These are phyloP conservation scores for Podarcis lilfordi DNA, from an alignment of 2,797 vertebrate genomes.

Conservation along the genomic window DNA sequence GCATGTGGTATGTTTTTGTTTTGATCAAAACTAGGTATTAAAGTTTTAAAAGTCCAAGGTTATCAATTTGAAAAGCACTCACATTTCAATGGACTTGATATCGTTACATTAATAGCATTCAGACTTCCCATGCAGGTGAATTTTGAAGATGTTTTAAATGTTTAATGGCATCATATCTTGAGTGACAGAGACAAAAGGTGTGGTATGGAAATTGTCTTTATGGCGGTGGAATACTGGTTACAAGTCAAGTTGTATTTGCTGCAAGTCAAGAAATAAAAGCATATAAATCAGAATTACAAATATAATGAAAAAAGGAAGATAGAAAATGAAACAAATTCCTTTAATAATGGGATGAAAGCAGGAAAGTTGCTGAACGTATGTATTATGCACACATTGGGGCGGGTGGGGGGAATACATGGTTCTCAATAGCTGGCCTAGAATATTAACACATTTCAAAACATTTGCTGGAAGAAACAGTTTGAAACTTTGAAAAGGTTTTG, in stretches of 20 bases:
- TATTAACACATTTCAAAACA: slow-evolving; percentile 34
- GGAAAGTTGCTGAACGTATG: slow-evolving; percentile 16
- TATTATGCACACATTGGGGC: not conserved
- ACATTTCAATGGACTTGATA: slow-evolving; percentile 61
- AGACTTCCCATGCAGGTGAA: slow-evolving; percentile 62
- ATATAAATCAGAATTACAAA: slow-evolving; percentile 59
- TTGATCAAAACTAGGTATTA: slow-evolving; percentile 65
- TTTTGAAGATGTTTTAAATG: slow-evolving; percentile 70
- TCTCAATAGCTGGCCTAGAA: not conserved
- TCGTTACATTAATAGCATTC: slow-evolving; percentile 67
- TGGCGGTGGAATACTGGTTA: slow-evolving; percentile 53
- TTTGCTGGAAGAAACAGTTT: not conserved
- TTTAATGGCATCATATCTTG: slow-evolving; percentile 69
- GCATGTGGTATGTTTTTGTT: slow-evolving; percentile 14
- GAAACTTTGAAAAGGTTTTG: not conserved
- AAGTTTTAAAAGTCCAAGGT: slow-evolving; percentile 68
- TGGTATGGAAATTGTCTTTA: slow-evolving; percentile 61
- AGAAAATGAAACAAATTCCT: slow-evolving; percentile 50
- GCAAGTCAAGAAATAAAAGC: slow-evolving; percentile 64
- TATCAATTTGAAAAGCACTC: slow-evolving; percentile 48
- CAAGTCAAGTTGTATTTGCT: slow-evolving; percentile 59
- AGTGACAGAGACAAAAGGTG: slow-evolving; percentile 63
- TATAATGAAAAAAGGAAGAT: slow-evolving; percentile 55
- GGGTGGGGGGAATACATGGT: not conserved
- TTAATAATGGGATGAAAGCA: slow-evolving; percentile 30